A percentile compares a stretch with the other conserved stretches of the same genome.
Evolutionary conservation across 2,113 vertebrate species (phyloP).

Genomic region (Genyomyrus donnyi): DNA sequence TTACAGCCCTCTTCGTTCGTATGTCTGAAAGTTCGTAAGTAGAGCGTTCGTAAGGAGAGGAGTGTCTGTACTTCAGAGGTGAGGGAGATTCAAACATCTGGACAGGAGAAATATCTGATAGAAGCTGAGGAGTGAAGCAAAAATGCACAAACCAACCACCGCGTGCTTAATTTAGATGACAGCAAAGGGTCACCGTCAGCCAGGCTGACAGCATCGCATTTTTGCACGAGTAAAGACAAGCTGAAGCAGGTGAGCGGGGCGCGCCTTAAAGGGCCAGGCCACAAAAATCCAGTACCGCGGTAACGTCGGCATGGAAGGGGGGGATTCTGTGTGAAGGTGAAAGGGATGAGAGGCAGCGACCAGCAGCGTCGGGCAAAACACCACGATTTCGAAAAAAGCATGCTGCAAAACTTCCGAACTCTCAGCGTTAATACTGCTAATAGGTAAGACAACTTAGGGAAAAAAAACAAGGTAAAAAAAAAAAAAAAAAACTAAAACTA

Average conservation of each 20-base stretch:
- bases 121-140: background rate
- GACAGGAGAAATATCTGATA: background rate
- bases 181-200: background rate
- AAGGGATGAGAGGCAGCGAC: background rate
- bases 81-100: background rate
- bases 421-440: background rate
- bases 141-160: background rate
- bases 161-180: background rate
- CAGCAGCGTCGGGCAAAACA: background rate
- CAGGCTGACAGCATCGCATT: background rate
- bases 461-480: background rate
- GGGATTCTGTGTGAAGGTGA: background rate
- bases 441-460: background rate
- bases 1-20: no score
- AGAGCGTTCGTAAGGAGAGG: no score
- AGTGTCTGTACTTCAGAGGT: background rate
- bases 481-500: no score
- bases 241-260: background rate
- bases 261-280: background rate
- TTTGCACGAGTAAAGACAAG: background rate
- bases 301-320: background rate
- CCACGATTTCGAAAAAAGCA: background rate
- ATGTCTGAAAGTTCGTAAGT: no score
- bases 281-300: background rate
- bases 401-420: background rate